Evolutionary conservation across 1,140 invertebrate species (phyloP).

Genomic region (Pectinophora gossypiella): DNA sequence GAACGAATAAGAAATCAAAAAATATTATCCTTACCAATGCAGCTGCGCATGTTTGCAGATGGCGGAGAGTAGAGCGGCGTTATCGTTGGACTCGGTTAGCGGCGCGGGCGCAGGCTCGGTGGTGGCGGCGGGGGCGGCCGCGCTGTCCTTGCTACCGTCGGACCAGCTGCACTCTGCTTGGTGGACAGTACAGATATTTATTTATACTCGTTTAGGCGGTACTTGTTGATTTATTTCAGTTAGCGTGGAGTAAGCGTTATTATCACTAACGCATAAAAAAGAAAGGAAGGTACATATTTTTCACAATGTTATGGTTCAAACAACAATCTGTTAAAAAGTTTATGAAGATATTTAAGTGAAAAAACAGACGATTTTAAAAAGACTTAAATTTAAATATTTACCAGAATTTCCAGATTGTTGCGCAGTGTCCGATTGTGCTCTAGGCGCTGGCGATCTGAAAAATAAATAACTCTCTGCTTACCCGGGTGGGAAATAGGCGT

Average conservation of each 20-base stretch:
- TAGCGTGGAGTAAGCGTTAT: too few relatives aligned
- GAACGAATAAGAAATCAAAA: neutral
- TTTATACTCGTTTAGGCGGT: too few relatives aligned
- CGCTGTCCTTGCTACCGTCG: conserved; percentile 58
- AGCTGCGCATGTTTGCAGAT: conserved; percentile 62
- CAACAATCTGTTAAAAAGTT: too few relatives aligned
- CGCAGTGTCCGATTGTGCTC: conserved; percentile 56
- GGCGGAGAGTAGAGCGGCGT: conserved; percentile 49
- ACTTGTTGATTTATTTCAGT: too few relatives aligned
- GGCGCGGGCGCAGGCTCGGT: conserved; percentile 28
- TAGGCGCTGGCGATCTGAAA: conserved; percentile 56
- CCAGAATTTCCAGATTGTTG: conserved; percentile 60
- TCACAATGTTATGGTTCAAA: too few relatives aligned
- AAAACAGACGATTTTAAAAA: too few relatives aligned
- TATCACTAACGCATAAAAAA: too few relatives aligned
- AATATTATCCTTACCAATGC: conserved; percentile 48
- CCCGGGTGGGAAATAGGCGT: too few relatives aligned
- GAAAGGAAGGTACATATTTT: too few relatives aligned
- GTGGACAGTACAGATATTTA: too few relatives aligned
- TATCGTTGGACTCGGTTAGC: conserved; percentile 47
- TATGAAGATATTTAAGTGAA: too few relatives aligned
- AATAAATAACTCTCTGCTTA: neutral
- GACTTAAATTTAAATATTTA: too few relatives aligned
- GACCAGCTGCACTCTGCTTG: conserved; percentile 69
- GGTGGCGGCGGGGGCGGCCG: conserved; percentile 14